Evolutionary conservation across 2,113 vertebrate species (phyloP).

Genomic region (Dicrurus megarhynchus): DNA sequence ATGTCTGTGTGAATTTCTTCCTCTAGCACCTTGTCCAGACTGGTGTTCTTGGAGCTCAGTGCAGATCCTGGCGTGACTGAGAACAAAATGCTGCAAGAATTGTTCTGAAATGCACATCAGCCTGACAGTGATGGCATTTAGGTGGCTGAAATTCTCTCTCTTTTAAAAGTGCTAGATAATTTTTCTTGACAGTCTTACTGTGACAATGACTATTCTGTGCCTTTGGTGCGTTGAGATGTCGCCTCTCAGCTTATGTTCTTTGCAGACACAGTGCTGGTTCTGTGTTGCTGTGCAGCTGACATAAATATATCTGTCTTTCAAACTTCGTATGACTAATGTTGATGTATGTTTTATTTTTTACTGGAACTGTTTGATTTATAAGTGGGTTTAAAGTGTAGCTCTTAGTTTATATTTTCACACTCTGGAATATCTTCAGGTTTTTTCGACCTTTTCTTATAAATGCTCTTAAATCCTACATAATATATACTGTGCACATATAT

Average conservation of each 20-base stretch:
- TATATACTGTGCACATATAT: neutral
- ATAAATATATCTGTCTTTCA: constrained; percentile 30
- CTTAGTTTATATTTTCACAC: neutral
- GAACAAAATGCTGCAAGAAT: constrained; percentile 4
- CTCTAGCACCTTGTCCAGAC: neutral
- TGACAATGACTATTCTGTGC: neutral
- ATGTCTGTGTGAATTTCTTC: neutral
- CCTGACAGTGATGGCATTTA: constrained; percentile 41
- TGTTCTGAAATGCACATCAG: constrained; percentile 35
- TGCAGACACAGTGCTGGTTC: constrained; percentile 2
- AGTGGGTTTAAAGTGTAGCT: neutral
- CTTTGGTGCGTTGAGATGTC: neutral
- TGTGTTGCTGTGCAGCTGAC: constrained; percentile 7
- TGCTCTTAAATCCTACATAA: neutral
- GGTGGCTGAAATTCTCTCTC: constrained; percentile 2
- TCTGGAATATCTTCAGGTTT: neutral
- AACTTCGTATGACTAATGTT: neutral
- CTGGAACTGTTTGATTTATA: neutral
- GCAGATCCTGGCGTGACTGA: neutral
- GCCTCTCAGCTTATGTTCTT: neutral
- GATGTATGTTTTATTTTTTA: constrained; percentile 42
- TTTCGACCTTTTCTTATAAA: neutral
- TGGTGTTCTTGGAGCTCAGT: neutral
- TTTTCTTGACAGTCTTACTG: constrained; percentile 6
- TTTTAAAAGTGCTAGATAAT: neutral